These are phyloP conservation scores for Odontocerum albicorne DNA, from an alignment of 2,888 invertebrate species.

Conservation along the genomic window DNA sequence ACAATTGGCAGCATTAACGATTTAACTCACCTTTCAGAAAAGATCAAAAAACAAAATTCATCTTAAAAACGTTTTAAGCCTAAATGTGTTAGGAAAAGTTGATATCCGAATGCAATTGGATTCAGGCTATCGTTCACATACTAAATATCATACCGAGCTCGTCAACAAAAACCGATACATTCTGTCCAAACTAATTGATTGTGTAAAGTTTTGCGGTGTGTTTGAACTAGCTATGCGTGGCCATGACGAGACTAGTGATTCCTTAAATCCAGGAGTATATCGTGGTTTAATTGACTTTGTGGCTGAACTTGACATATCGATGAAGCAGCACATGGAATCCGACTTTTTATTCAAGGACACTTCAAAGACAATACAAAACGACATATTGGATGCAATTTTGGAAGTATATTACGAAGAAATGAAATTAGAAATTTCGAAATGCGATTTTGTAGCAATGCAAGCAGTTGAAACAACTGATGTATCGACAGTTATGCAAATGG, in stretches of 20 bases:
- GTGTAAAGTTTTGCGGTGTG: constrained; percentile 41
- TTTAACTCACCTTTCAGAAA: constrained; percentile 20
- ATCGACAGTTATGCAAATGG: constrained; percentile 37
- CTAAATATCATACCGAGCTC: constrained; percentile 33
- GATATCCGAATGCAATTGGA: neutral
- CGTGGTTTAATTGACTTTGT: constrained; percentile 40
- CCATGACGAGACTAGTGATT: constrained; percentile 39
- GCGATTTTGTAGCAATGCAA: constrained; percentile 38
- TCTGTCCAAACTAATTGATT: constrained; percentile 40
- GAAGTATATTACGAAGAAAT: constrained; percentile 39
- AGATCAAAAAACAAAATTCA: constrained; percentile 23
- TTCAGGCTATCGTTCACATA: constrained; percentile 6
- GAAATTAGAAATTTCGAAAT: constrained; percentile 37
- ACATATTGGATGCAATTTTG: constrained; percentile 40
- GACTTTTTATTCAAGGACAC: constrained; percentile 40
- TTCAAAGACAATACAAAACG: constrained; percentile 41
- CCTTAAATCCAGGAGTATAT: constrained; percentile 39
- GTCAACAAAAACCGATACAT: constrained; percentile 38
- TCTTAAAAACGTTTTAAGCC: constrained; percentile 32
- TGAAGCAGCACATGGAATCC: constrained; percentile 38
- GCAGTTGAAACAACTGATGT: constrained; percentile 40
- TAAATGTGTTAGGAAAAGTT: neutral
- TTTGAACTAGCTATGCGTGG: constrained; percentile 42
- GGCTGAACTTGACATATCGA: constrained; percentile 37
- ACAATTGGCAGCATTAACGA: constrained; percentile 32